Evolutionary conservation across 2,113 vertebrate species (phyloP).

Genomic region (Colaptes auratus): DNA sequence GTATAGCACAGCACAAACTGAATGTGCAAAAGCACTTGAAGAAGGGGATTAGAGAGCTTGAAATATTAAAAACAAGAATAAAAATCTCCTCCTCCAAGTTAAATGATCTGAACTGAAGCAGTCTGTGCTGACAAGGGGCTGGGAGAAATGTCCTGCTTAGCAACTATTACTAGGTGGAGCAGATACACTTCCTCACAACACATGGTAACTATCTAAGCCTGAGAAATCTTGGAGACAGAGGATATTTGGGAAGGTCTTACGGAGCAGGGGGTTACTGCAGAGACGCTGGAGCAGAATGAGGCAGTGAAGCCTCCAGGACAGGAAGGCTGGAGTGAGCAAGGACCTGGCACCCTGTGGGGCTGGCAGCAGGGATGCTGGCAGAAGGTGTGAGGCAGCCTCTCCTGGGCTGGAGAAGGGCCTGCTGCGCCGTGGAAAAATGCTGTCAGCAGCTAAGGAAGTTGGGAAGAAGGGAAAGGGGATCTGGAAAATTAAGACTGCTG

Average conservation of each 20-base stretch:
- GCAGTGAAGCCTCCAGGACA: neutral
- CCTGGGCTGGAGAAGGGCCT: neutral
- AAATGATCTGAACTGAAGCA: neutral
- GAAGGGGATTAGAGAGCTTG: neutral
- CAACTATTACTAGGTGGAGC: constrained; percentile 62
- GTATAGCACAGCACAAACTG: accelerated
- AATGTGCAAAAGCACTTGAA: neutral
- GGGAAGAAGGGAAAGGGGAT: neutral
- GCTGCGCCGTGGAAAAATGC: neutral
- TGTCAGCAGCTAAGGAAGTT: neutral
- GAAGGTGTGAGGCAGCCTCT: neutral
- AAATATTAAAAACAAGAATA: neutral
- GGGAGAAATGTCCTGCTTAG: constrained; percentile 24
- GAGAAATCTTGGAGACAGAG: constrained; percentile 7
- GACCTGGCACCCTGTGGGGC: neutral
- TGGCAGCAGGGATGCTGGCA: constrained; percentile 1
- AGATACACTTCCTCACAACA: constrained; percentile 44
- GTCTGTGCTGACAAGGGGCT: neutral
- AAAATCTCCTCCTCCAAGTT: neutral
- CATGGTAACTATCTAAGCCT: neutral
- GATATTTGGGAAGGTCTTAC: neutral
- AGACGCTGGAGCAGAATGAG: neutral
- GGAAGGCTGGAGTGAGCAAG: neutral
- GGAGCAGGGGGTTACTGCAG: neutral
- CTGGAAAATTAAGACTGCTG: neutral